Conservation (phyloP, 2,888 invertebrate genomes). For the Agrochola circellaris region DNA sequence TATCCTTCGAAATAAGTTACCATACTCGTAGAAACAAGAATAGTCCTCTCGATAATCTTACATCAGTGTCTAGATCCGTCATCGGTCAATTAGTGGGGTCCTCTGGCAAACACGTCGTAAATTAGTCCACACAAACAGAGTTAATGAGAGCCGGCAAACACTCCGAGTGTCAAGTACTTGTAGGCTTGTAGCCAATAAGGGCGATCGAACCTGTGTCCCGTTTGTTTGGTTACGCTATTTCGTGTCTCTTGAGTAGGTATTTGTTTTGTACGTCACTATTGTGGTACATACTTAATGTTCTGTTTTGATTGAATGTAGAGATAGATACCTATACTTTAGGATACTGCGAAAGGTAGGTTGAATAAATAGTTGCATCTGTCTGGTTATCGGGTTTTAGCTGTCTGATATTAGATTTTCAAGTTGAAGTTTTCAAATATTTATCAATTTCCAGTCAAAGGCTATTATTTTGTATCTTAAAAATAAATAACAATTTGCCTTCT, state of each 20-base stretch:
- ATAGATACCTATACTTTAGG: neutral
- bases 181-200: slow-evolving; percentile 87
- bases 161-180: slow-evolving; percentile 84
- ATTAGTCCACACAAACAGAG: slow-evolving; percentile 87
- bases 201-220: slow-evolving; percentile 79
- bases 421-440: neutral
- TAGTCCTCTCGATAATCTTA: slow-evolving; percentile 49
- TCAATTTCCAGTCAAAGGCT: slow-evolving; percentile 4
- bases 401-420: neutral
- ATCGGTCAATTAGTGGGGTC: slow-evolving; percentile 84
- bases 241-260: slow-evolving; percentile 72
- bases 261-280: slow-evolving; percentile 72
- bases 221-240: slow-evolving; percentile 83
- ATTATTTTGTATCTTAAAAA: neutral
- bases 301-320: slow-evolving; percentile 13
- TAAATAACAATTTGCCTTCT: slow-evolving; percentile 6
- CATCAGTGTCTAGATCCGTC: slow-evolving; percentile 74
- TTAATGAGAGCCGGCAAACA: slow-evolving; percentile 88
- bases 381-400: neutral
- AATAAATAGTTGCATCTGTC: slow-evolving; percentile 2
- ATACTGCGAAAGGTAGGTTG: neutral
- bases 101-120: slow-evolving; percentile 87
- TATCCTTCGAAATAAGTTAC: neutral
- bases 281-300: slow-evolving; percentile 26
- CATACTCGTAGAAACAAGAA: slow-evolving; percentile 33